Evolutionary conservation across 2,888 invertebrate species (phyloP), one percentile per base, ranked within the genome.

Genomic region (Gibbula magus): DNA sequence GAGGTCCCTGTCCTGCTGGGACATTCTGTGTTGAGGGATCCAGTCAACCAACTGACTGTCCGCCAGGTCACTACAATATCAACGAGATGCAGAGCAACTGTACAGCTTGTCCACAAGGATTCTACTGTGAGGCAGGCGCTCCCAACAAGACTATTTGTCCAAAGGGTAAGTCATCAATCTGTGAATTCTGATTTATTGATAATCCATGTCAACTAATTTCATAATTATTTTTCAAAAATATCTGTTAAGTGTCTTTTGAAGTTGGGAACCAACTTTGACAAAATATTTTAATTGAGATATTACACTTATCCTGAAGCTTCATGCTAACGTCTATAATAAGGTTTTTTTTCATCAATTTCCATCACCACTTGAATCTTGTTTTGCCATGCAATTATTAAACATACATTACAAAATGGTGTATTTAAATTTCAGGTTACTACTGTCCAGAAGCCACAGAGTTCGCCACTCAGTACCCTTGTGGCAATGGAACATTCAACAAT

Each of bases 1-100:
- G 91, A 18, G 91, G 91, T 39, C 91, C 91, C 2, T 92, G 92
- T 82, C 91, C 91, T 10, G 77, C 84, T 0, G 92, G 92, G 7
- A 88, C 88, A 25, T 91, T 84, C 82, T 92, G 92, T 81, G 79
- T 81, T 18, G 81, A 77, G 51, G 92, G 92, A 18, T 87, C 91
- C 4, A 87, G 88, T 79, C 66, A 82, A 13, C 85, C 91, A 2
- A 78, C 79, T 5, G 83, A 84, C 13, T 92, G 92, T 84, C 83
- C 86, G 13, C 87, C 91, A 13, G 92, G 92, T 8, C 88, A 88
- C 1, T 92, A 89, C 85, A 90, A 85, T 54, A 80, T 85, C 8
- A 61, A 86, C n/a, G 83, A 86, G 45, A 87, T 87, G 76, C 87
- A 88, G 82, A 79, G 86, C 2, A 86, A 84, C 67, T 92, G 92